Percentiles rank a stretch among this genome's conserved stretches.
Evolutionary conservation across 2,113 vertebrate species (phyloP).

Genomic region (Piprites chloris): DNA sequence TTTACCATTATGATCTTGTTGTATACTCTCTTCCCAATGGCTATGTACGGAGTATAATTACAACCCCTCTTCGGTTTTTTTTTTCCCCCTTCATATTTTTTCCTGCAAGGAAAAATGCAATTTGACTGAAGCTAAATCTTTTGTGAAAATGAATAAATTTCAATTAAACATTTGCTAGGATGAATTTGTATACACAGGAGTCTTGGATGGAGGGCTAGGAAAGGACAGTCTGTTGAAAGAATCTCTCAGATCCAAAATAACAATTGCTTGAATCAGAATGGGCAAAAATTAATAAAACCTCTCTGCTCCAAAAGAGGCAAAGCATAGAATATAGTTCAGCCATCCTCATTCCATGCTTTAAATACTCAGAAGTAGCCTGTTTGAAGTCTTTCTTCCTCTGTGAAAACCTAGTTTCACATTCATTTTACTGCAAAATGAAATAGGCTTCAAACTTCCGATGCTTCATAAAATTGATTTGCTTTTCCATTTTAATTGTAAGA

Average conservation of each 20-base stretch:
- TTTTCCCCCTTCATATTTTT: neutral
- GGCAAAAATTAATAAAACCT: slow-evolving; percentile 3
- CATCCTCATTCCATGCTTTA: neutral
- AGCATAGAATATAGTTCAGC: neutral
- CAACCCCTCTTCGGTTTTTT: neutral
- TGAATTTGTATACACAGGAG: neutral
- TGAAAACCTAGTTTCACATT: neutral
- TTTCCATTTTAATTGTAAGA: slow-evolving; percentile 4
- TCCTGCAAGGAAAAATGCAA: neutral
- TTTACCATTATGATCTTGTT: neutral
- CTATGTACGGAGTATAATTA: neutral
- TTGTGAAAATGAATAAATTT: neutral
- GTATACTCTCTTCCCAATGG: neutral
- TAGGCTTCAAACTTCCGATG: neutral
- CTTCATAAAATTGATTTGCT: neutral
- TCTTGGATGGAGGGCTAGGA: neutral
- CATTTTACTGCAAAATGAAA: slow-evolving; percentile 7
- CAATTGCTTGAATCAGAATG: slow-evolving; percentile 3
- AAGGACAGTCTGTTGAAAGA: neutral
- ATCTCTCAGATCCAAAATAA: neutral
- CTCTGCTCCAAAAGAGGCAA: neutral
- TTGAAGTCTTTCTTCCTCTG: slow-evolving; percentile 7
- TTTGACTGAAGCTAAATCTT: neutral
- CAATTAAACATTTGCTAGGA: neutral
- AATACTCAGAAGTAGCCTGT: neutral